Evolutionary conservation across 2,797 vertebrate genomes (phyloP).

Genomic region (Enteromius trimaculatus): DNA sequence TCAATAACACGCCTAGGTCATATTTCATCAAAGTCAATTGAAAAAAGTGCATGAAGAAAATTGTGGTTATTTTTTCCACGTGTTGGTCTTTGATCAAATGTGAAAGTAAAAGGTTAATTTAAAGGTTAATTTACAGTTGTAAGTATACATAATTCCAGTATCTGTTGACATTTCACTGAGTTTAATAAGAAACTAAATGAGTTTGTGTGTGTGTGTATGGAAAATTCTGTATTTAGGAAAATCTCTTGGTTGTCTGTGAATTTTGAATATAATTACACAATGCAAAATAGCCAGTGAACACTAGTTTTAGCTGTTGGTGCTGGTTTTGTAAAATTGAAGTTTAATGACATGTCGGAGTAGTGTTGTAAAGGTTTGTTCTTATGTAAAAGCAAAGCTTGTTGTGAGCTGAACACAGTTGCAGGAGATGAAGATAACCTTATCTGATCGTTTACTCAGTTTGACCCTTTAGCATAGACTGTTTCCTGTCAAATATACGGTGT

Average conservation of each 20-base stretch:
- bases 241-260: neutral
- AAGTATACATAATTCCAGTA: too few relatives aligned
- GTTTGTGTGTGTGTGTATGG: too few relatives aligned
- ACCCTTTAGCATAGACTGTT: constrained; percentile 2
- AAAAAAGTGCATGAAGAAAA: too few relatives aligned
- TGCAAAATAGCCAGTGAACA: neutral
- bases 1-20: too few relatives aligned
- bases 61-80: too few relatives aligned
- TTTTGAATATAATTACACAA: neutral
- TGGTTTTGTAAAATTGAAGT: neutral
- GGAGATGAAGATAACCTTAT: constrained; percentile 19
- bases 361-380: neutral
- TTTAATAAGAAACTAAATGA: too few relatives aligned
- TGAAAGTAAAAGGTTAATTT: too few relatives aligned
- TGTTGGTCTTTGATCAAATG: too few relatives aligned
- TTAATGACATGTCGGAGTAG: neutral
- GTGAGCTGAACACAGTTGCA: neutral
- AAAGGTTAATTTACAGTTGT: too few relatives aligned
- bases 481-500: neutral
- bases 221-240: neutral
- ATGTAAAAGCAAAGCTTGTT: neutral
- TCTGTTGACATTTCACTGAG: too few relatives aligned
- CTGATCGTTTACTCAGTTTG: constrained; percentile 39
- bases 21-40: too few relatives aligned
- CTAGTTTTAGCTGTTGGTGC: neutral